A percentile compares a stretch with the other conserved stretches of the same genome.
These are phyloP conservation scores for Urophycis tenuis DNA, from an alignment of 2,797 vertebrate genomes.

Conservation along the genomic window DNA sequence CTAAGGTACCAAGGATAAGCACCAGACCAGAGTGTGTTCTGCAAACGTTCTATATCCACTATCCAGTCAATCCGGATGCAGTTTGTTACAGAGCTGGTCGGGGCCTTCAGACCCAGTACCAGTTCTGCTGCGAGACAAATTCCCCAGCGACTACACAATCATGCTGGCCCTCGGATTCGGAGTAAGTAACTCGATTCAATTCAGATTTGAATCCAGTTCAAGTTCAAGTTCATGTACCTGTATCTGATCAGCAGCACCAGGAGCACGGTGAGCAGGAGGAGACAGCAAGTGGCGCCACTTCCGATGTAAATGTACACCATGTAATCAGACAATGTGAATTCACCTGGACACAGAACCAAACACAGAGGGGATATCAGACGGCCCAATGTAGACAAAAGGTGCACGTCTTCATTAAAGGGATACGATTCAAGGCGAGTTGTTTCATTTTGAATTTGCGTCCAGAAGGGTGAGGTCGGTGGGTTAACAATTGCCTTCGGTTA, in stretches of 20 bases:
- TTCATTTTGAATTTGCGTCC: too few relatives aligned
- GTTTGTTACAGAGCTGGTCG: background rate
- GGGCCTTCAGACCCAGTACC: background rate
- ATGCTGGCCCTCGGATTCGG: background rate
- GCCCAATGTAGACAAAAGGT: background rate
- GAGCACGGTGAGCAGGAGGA: slow-evolving; percentile 53
- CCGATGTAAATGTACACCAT: slow-evolving; percentile 65
- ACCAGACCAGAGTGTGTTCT: too few relatives aligned
- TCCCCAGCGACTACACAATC: background rate
- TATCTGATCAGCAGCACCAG: slow-evolving; percentile 47
- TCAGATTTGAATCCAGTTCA: background rate
- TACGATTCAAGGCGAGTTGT: too few relatives aligned
- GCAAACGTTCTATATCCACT: too few relatives aligned
- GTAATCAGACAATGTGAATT: slow-evolving; percentile 45
- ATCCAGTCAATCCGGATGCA: background rate
- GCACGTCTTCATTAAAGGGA: too few relatives aligned
- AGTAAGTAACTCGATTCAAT: background rate
- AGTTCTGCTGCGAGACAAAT: background rate
- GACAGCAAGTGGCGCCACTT: slow-evolving; percentile 48
- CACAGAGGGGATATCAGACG: background rate
- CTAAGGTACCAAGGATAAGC: background rate
- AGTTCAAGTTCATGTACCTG: slow-evolving; percentile 47
- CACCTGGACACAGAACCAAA: slow-evolving; percentile 44
- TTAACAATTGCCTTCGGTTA: too few relatives aligned
- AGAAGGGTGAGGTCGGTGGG: too few relatives aligned